Evolutionary conservation across 2,113 vertebrate genomes (phyloP).

Genomic region (Cheirogaleus medius): DNA sequence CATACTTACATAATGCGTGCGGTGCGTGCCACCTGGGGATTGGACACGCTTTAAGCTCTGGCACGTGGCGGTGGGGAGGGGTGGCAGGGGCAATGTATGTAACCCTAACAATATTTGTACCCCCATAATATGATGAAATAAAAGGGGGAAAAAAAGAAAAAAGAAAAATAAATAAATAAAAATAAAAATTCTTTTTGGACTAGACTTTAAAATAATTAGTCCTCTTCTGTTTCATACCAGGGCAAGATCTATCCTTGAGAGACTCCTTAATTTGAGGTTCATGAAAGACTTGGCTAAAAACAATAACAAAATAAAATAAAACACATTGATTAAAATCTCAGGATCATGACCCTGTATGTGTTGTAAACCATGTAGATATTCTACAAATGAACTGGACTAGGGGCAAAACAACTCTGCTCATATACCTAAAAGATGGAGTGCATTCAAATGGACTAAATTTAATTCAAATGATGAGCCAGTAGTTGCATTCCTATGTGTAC

Average conservation of each 20-base stretch:
- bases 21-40: no score
- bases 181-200: neutral
- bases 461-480: neutral
- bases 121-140: no score
- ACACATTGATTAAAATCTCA: neutral
- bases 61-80: no score
- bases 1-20: no score
- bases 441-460: neutral
- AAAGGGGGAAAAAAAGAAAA: no score
- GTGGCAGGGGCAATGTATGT: no score
- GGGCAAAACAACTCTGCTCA: neutral
- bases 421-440: neutral
- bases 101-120: no score
- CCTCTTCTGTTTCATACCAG: neutral
- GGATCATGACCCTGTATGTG: neutral
- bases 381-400: neutral
- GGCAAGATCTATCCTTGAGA: neutral
- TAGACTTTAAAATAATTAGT: constrained; percentile 1
- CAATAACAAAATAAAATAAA: neutral
- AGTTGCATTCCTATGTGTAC: neutral
- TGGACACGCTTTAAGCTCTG: no score
- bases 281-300: neutral
- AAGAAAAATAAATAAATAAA: no score
- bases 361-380: neutral
- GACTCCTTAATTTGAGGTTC: neutral